Evolutionary conservation across 2,888 invertebrate genomes (phyloP), one percentile per base, ranked within the genome.

Genomic region (Graphium colonna): DNA sequence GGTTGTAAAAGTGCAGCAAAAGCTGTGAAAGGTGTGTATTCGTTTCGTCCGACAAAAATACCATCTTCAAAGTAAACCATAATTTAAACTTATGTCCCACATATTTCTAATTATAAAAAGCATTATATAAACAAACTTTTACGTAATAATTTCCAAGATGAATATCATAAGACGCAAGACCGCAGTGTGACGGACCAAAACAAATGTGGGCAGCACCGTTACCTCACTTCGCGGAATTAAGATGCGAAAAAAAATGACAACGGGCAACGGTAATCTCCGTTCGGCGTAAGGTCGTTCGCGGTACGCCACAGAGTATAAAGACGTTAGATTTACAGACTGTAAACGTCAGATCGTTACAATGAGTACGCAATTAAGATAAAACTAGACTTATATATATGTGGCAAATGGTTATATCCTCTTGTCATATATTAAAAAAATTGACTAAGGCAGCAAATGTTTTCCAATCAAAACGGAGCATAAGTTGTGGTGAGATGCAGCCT

Each of bases 151-250:
- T 26, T 16, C 7, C 0, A 2, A 21, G 40, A 40, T 1, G 21
- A 54, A 56, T 51, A 40, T 44, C 46, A 40, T 39, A 44, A 51
- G 18, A n/a, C 47, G 44, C 45, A 48, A 52, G 38, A 36, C 8
- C 33, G 39, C 49, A 57, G 60, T 65, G 67, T 65, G 69, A 65
- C 74, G 74, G 77, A 82, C 79, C 82, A 84, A 84, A 86, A 86
- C 86, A 87, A 86, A 84, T 80, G 82, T 71, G 77, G 74, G 71
- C 76, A 75, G 78, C 78, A 87, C 88, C 88, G 88, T 88, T 88
- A 88, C 76, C 75, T 62, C 73, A 79, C 76, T 88, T 86, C 86
- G 85, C 78, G 68, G 88, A 88, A 87, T 81, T 75, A 80, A 71
- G 73, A 39, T 16, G 52, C 28, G 77, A 10, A 31, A 5, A 36